Percentiles rank a stretch among this genome's conserved stretches.
Evolutionary conservation across 1,140 invertebrate genomes (phyloP).

Genomic region (Rhagoletis pomonella): DNA sequence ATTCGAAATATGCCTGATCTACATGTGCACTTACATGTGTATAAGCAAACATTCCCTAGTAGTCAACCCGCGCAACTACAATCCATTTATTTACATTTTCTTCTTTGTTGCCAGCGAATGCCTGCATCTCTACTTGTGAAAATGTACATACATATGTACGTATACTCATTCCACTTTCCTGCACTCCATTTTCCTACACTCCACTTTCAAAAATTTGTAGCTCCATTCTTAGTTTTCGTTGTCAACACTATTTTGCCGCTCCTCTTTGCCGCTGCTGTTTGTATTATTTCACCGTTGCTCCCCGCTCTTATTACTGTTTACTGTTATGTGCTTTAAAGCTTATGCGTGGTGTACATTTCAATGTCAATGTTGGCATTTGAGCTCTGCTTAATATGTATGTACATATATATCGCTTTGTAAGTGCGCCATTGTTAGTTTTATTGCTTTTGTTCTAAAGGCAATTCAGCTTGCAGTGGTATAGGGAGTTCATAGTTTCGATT

Average conservation of each 20-base stretch:
- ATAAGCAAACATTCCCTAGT: no score
- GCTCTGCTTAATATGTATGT: background rate
- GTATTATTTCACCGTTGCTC: background rate
- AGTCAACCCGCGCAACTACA: background rate
- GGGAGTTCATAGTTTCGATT: background rate
- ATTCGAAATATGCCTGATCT: no score
- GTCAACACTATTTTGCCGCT: background rate
- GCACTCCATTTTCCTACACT: background rate
- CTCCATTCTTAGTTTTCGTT: background rate
- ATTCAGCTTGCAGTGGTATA: background rate
- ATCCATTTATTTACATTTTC: background rate
- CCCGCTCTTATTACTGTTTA: background rate
- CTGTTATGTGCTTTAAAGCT: conserved; percentile 9
- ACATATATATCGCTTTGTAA: background rate
- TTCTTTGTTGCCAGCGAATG: conserved; percentile 4
- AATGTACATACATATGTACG: no score
- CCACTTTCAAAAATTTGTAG: background rate
- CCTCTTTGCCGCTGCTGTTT: background rate
- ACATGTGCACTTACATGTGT: no score
- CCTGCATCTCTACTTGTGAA: background rate
- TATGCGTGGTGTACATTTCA: background rate
- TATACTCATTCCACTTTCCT: background rate
- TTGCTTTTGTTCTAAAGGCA: background rate
- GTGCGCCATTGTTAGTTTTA: background rate
- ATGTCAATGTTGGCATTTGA: conserved; percentile 7